phyloP scores from a whole-genome alignment of 2,888 invertebrate species.

The Macrosoma leucophasiata region DNA sequence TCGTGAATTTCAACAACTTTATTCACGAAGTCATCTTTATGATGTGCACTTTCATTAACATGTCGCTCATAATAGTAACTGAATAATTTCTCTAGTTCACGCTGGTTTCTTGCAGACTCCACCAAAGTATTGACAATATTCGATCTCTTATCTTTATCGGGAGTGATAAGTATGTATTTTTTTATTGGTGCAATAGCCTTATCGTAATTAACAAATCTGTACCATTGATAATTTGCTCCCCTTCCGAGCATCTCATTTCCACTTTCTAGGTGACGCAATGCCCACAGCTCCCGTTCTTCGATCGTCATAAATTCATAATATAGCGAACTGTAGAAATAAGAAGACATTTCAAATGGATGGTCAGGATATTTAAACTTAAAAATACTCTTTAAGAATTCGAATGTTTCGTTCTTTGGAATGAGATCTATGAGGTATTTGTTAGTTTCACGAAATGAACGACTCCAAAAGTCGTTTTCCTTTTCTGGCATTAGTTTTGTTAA shows the following conservation, averaged over 20 bases:
- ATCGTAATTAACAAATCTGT: conserved; percentile 41
- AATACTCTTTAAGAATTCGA: conserved; percentile 35
- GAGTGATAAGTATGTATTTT: conserved; percentile 32
- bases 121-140: conserved; percentile 35
- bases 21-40: conserved; percentile 37
- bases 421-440: conserved; percentile 36
- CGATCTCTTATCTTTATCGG: conserved; percentile 29
- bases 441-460: conserved; percentile 25
- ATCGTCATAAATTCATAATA: conserved; percentile 36
- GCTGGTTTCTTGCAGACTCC: conserved; percentile 34
- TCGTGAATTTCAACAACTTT: conserved; percentile 31
- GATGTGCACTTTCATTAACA: conserved; percentile 35
- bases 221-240: conserved; percentile 41
- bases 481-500: conserved; percentile 32
- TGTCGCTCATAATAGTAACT: conserved; percentile 45
- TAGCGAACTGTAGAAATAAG: conserved; percentile 30
- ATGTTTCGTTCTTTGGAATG: conserved; percentile 35
- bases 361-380: conserved; percentile 36
- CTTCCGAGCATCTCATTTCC: conserved; percentile 34
- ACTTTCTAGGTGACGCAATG: conserved; percentile 36
- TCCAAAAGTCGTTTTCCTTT: conserved; percentile 34
- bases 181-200: conserved; percentile 40
- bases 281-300: conserved; percentile 42
- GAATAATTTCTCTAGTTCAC: conserved; percentile 37
- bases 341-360: conserved; percentile 37